These are phyloP conservation scores for Xiphophorus maculatus DNA, from an alignment of 2,113 vertebrate genomes.

Conservation along the genomic window DNA sequence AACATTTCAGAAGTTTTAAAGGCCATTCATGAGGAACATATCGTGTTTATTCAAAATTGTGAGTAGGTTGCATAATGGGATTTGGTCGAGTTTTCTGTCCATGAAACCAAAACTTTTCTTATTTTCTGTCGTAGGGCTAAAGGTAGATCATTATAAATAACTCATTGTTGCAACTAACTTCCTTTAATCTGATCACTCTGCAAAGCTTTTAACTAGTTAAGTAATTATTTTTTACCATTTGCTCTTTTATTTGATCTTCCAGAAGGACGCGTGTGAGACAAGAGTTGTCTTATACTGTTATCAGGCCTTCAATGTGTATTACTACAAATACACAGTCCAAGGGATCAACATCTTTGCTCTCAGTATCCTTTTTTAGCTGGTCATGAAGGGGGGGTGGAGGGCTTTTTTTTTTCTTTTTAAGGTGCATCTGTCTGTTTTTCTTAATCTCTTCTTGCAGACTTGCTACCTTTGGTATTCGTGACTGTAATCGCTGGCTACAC, in stretches of 20 bases:
- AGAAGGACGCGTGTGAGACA: constrained; percentile 64
- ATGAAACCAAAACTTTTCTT: too few species aligned
- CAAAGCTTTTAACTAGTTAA: neutral
- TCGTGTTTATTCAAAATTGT: neutral
- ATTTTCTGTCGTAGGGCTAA: neutral
- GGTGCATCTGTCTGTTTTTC: constrained; percentile 49
- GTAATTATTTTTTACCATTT: neutral
- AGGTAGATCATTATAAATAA: too few species aligned
- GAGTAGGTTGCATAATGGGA: neutral
- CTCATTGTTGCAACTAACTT: neutral
- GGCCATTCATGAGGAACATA: too few species aligned
- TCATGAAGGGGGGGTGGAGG: neutral
- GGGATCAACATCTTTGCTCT: constrained; percentile 85
- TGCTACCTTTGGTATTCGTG: constrained; percentile 83
- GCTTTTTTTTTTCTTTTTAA: too few species aligned
- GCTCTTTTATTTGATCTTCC: neutral
- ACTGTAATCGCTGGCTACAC: constrained; percentile 83
- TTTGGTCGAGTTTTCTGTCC: neutral
- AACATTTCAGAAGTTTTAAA: neutral
- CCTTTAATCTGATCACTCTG: neutral
- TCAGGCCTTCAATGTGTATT: constrained; percentile 81
- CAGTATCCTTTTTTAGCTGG: constrained; percentile 82
- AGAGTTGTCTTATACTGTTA: constrained; percentile 81
- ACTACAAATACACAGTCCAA: constrained; percentile 84
- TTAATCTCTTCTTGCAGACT: constrained; percentile 78